phyloP scores from a whole-genome alignment of 2,113 vertebrate genomes.

The Oryzias woworae region DNA sequence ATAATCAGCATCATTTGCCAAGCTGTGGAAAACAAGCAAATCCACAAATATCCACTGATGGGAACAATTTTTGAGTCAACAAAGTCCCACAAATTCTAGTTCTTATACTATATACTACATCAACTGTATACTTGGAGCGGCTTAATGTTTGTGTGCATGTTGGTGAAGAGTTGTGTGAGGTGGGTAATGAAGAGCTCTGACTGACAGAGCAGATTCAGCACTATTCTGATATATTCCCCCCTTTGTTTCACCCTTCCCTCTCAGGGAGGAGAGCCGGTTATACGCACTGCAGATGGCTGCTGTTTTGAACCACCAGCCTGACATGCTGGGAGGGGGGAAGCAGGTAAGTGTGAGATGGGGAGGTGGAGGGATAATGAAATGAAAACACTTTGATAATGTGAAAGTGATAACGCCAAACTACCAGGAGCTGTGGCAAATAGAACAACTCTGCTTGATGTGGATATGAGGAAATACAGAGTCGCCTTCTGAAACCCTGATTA shows the following conservation, averaged over 20 bases:
- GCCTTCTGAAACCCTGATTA: too few relatives aligned
- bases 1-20: slow-evolving; percentile 19
- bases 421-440: background rate
- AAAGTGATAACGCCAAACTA: slow-evolving; percentile 7
- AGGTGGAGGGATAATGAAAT: slow-evolving; percentile 46
- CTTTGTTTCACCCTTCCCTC: slow-evolving; percentile 31
- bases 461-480: too few relatives aligned
- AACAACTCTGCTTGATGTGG: slow-evolving; percentile 15
- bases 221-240: slow-evolving; percentile 71
- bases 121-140: slow-evolving; percentile 23
- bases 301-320: slow-evolving; percentile 72
- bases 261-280: slow-evolving; percentile 50
- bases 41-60: slow-evolving; percentile 5
- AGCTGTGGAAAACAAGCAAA: slow-evolving; percentile 19
- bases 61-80: slow-evolving; percentile 19
- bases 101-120: too few relatives aligned
- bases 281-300: slow-evolving; percentile 80
- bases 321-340: slow-evolving; percentile 50
- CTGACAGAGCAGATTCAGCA: slow-evolving; percentile 72
- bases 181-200: slow-evolving; percentile 59
- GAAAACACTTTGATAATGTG: slow-evolving; percentile 13
- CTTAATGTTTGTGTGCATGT: slow-evolving; percentile 38
- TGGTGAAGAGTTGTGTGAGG: slow-evolving; percentile 33
- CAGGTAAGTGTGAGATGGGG: slow-evolving; percentile 5
- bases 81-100: background rate